Evolutionary conservation across 2,113 vertebrate genomes (phyloP).

Genomic region (Puffinus mauretanicus): DNA sequence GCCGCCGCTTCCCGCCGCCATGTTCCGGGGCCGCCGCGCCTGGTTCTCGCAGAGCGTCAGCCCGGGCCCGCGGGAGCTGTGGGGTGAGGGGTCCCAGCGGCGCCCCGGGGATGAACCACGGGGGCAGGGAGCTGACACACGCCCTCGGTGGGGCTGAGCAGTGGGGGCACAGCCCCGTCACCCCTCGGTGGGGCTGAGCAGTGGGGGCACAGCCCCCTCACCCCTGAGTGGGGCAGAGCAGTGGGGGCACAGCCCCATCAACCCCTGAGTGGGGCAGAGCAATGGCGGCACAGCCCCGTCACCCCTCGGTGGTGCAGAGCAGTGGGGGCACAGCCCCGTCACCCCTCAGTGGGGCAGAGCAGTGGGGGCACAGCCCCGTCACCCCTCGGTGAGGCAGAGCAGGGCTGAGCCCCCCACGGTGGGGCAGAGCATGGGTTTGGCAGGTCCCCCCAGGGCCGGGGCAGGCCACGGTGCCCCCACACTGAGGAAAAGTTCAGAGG

Average conservation of each 20-base stretch:
- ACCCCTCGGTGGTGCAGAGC: no score
- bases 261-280: no score
- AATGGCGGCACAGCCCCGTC: no score
- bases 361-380: no score
- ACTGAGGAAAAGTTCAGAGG: not conserved
- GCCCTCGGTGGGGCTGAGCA: not conserved
- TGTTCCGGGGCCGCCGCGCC: slow-evolving; percentile 65
- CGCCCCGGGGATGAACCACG: no score
- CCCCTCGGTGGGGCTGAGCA: not conserved
- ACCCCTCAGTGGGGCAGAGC: no score
- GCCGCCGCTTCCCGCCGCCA: not conserved
- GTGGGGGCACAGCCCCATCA: no score
- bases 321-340: no score
- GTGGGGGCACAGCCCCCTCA: no score
- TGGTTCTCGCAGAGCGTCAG: slow-evolving; percentile 78
- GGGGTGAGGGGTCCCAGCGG: slow-evolving; percentile 59
- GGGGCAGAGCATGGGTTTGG: not conserved
- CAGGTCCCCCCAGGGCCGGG: fast-evolving
- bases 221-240: no score
- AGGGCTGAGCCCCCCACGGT: not conserved
- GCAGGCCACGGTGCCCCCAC: fast-evolving
- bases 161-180: not conserved
- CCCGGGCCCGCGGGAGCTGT: slow-evolving; percentile 40
- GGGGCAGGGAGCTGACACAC: not conserved
- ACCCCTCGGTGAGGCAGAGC: not conserved